Evolutionary conservation across 2,113 vertebrate genomes (phyloP).

Genomic region (Lucifuga dentata): DNA sequence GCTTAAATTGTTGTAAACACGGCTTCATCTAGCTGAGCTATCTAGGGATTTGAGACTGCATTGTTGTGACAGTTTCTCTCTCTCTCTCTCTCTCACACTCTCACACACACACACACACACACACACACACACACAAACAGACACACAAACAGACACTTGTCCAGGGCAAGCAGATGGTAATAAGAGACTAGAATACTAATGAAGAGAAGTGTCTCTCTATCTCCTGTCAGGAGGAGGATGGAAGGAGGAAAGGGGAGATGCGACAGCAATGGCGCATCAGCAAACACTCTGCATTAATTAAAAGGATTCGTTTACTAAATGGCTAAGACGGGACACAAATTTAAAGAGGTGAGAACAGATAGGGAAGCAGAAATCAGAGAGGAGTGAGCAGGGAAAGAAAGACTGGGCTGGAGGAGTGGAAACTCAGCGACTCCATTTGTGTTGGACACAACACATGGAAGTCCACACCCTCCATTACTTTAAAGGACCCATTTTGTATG

Average conservation of each 20-base stretch:
- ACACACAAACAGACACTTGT: not conserved
- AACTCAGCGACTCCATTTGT: no score
- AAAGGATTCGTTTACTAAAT: constrained; percentile 34
- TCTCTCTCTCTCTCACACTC: not conserved
- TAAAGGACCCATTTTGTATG: no score
- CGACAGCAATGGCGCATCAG: constrained; percentile 3
- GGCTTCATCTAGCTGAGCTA: not conserved
- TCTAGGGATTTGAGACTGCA: not conserved
- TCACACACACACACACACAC: constrained; percentile 5
- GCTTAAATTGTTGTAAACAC: no score
- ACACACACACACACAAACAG: no score
- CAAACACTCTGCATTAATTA: constrained; percentile 7
- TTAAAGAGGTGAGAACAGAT: not conserved
- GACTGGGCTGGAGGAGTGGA: not conserved
- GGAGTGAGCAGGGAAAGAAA: not conserved
- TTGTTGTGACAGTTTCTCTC: not conserved
- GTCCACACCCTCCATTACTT: no score
- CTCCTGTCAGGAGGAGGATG: constrained; percentile 46
- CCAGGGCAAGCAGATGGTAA: constrained; percentile 36
- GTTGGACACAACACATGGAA: no score
- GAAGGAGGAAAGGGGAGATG: constrained; percentile 31
- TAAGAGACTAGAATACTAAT: constrained; percentile 49
- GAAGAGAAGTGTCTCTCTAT: constrained; percentile 51
- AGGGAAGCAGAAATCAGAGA: not conserved
- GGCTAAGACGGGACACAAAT: constrained; percentile 28